Percentiles rank a stretch among this genome's conserved stretches.
These are phyloP conservation scores for Parotocinclus haroldoi DNA, from an alignment of 2,797 vertebrate species.

Conservation along the genomic window DNA sequence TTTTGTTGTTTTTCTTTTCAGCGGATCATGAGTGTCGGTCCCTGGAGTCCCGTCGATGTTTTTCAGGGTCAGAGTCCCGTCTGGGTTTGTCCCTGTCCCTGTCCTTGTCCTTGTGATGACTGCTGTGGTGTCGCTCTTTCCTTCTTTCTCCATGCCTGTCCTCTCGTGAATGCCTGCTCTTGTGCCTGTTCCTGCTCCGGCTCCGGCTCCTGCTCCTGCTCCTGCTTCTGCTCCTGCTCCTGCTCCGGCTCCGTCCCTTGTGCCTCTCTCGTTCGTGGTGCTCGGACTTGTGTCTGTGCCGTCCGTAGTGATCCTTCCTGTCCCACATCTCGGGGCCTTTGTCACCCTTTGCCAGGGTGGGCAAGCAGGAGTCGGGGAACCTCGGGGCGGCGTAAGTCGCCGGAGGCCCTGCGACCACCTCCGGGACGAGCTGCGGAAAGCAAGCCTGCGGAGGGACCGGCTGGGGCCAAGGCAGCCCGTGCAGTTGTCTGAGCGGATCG, in stretches of 20 bases:
- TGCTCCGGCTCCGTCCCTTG: conserved; percentile 66
- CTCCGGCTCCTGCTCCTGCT: conserved; percentile 69
- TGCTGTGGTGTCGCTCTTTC: conserved; percentile 74
- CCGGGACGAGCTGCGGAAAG: conserved; percentile 61
- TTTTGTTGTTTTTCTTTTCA: conserved; percentile 25
- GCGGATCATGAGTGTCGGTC: conserved; percentile 61
- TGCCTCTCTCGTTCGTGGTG: conserved; percentile 73
- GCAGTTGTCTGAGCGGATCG: conserved; percentile 63
- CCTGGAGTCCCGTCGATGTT: conserved; percentile 60
- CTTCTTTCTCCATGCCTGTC: conserved; percentile 78
- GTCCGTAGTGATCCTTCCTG: conserved; percentile 77
- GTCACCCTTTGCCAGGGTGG: conserved; percentile 64
- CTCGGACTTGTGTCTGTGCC: conserved; percentile 81
- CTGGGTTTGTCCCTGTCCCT: conserved; percentile 79
- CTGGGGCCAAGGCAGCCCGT: conserved; percentile 72
- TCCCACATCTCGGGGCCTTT: conserved; percentile 84
- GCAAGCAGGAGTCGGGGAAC: conserved; percentile 59
- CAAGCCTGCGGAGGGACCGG: conserved; percentile 63
- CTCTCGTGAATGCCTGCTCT: conserved; percentile 66
- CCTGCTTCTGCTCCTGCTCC: conserved; percentile 71
- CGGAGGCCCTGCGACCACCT: conserved; percentile 58
- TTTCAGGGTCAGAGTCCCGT: conserved; percentile 78
- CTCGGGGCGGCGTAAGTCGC: conserved; percentile 62
- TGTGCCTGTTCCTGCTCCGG: conserved; percentile 68
- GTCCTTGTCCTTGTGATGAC: conserved; percentile 67